Base-by-base conservation (phyloP, 2,797 vertebrate species). In the Mormyrops boulengeri region DNA sequence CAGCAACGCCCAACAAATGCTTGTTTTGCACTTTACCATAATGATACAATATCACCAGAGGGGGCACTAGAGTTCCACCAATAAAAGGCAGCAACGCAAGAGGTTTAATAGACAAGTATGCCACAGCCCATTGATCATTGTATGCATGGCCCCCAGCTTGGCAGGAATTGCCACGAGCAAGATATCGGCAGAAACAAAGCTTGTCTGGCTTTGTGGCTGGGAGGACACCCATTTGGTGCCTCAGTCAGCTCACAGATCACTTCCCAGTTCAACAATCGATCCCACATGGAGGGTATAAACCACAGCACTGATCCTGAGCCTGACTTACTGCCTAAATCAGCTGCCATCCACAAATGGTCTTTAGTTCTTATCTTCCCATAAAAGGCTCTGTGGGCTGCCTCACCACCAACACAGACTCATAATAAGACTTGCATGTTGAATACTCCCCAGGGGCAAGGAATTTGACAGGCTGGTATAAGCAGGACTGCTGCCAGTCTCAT, bases 1-100 rank as follows among this genome's bases (percentile, higher is more conserved):
- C 82, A 89, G 89, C 80, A 89, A 19, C 85, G 19, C 50, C 47
- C 80, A 89, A 85, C n/a, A 86, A 30, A 89, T 69, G 41, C 2
- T 47, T 34, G 55, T 19, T 85, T 14, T 49, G 82, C 73, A 49
- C n/a, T 89, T 62, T 19, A 1, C 26, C 0, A 7, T 26, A 84
- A 66, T 89, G 41, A 17, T 14, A 22, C 47, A 49, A 49, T n/a
- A n/a, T 3, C 44, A 89, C 44, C 82, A 85, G 89, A 14, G 44
- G 49, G 44, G 69, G 30, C 22, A 60, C 80, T 50, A 57, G 22
- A 89, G 41, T 85, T 69, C 44, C 55, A 86, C 19, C 14, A 1
- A 80, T 47, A 17, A 84, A 88, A 73, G 12, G 9, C 9, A 49
- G 26, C 26, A 47, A 11, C 14, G 1, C 53, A 19, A 47, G 38